Conservation (phyloP, 2,797 vertebrate genomes). For the Lacerta bilineata region DNA sequence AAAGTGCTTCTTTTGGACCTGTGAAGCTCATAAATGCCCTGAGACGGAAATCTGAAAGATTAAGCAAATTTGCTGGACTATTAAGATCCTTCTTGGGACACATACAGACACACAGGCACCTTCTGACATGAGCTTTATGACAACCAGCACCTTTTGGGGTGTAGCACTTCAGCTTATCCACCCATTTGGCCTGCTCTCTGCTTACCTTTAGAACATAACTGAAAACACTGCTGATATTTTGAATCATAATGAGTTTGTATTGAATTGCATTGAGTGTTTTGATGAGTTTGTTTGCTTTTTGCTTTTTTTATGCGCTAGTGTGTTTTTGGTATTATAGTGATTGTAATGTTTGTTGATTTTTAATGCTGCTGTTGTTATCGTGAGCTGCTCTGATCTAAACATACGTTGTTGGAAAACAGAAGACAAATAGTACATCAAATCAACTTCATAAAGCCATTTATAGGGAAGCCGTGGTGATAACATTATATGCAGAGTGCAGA, state of each 20-base stretch:
- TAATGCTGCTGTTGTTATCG: background rate
- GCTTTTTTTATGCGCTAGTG: too few relatives aligned
- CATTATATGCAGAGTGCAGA: background rate
- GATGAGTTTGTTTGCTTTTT: too few relatives aligned
- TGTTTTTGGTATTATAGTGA: too few relatives aligned
- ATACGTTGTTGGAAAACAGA: too few relatives aligned
- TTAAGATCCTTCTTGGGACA: background rate
- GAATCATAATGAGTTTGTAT: too few relatives aligned
- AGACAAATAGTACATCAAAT: background rate
- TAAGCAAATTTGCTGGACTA: background rate
- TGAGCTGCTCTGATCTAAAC: too few relatives aligned
- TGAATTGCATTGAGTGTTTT: background rate
- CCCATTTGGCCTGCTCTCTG: background rate
- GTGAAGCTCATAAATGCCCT: too few relatives aligned
- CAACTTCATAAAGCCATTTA: background rate
- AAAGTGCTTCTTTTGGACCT: too few relatives aligned
- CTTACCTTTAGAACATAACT: background rate
- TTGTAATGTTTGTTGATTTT: background rate
- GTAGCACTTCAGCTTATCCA: background rate
- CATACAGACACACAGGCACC: background rate
- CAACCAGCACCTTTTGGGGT: background rate
- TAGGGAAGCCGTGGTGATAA: background rate
- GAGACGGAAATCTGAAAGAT: too few relatives aligned
- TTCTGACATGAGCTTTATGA: background rate
- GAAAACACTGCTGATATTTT: background rate